Conservation (phyloP, 1,140 invertebrate species). For the Patella vulgata region DNA sequence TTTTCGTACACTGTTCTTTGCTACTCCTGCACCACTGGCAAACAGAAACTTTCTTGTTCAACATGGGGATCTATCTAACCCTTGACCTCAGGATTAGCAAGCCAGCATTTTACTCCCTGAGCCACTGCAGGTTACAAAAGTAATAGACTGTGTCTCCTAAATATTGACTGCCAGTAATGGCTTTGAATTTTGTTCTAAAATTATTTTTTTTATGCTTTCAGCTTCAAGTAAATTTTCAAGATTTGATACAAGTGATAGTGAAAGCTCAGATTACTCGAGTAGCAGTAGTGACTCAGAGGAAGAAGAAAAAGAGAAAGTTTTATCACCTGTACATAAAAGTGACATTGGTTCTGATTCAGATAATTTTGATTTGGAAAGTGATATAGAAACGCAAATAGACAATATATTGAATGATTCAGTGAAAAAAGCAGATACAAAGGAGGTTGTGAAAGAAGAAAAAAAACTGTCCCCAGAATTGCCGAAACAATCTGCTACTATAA, state of each 20-base stretch:
- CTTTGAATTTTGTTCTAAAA: too few species aligned
- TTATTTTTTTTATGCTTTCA: too few species aligned
- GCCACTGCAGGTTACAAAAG: too few species aligned
- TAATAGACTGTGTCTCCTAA: too few species aligned
- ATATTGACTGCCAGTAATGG: too few species aligned
- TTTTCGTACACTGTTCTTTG: too few species aligned
- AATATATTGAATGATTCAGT: background rate
- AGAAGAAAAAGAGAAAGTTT: background rate
- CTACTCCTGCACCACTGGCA: too few species aligned
- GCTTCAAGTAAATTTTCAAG: slow-evolving; percentile 34
- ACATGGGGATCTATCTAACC: too few species aligned
- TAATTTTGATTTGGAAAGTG: background rate
- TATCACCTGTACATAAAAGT: background rate
- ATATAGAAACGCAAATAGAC: background rate
- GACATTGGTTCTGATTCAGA: background rate
- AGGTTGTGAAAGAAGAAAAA: background rate
- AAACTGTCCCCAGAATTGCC: background rate
- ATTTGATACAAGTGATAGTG: slow-evolving; percentile 27
- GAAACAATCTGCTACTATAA: slow-evolving; percentile 4
- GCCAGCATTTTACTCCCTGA: too few species aligned
- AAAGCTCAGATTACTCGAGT: slow-evolving; percentile 6
- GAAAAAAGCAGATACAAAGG: background rate
- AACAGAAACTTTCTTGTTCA: too few species aligned
- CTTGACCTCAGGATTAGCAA: too few species aligned
- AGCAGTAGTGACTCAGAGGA: background rate